Evolutionary conservation across 64 coral and sea anemone species (phyloP).

Genomic region (Pocillopora damicornis): DNA sequence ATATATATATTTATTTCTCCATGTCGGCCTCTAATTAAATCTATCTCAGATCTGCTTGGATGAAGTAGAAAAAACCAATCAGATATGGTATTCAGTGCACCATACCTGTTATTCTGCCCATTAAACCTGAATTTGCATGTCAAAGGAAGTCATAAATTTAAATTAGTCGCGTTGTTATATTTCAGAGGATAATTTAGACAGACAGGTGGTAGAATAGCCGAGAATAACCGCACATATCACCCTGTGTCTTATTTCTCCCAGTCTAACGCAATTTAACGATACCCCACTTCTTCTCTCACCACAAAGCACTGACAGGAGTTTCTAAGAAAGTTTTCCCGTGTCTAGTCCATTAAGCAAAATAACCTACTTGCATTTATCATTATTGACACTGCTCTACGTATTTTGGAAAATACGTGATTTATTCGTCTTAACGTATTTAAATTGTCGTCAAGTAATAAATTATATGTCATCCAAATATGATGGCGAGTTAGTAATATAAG

Average conservation of each 20-base stretch:
- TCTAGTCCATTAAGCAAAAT: not conserved
- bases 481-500: not conserved
- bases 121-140: constrained; percentile 53
- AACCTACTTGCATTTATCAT: not conserved
- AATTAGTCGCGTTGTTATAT: not conserved
- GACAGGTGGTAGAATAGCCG: constrained; percentile 9
- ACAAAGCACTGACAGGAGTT: not conserved
- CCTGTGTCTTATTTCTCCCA: constrained; percentile 8
- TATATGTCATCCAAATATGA: not conserved
- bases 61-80: constrained; percentile 39
- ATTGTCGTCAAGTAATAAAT: constrained; percentile 33
- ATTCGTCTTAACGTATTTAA: constrained; percentile 33
- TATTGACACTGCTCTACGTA: constrained; percentile 13
- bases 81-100: not conserved
- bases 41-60: not conserved
- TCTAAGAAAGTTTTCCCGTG: not conserved
- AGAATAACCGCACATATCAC: constrained; percentile 20
- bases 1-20: no score
- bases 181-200: not conserved
- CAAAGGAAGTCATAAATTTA: constrained; percentile 49
- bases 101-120: constrained; percentile 51
- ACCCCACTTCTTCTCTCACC: not conserved
- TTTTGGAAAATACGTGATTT: constrained; percentile 28
- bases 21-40: constrained; percentile 30
- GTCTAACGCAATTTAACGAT: constrained; percentile 19